A percentile compares a stretch with the other conserved stretches of the same genome.
Conservation (phyloP, 1,140 invertebrate species). For the Neodiprion virginianus region DNA sequence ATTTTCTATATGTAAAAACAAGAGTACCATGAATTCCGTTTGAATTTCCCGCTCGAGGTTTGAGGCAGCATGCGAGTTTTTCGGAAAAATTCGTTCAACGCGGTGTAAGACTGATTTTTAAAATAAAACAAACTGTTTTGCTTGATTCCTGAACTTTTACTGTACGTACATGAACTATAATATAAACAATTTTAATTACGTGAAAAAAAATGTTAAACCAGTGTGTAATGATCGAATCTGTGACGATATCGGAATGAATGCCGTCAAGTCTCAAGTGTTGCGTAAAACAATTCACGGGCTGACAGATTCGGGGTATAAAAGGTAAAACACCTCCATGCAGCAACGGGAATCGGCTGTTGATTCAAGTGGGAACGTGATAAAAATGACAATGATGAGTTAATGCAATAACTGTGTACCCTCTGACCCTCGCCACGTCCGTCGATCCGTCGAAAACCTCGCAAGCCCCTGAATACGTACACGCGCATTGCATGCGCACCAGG, state of each 20-base stretch:
- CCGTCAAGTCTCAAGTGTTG: neutral
- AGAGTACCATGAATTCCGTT: neutral
- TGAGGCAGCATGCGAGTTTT: too few relatives aligned
- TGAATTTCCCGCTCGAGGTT: neutral
- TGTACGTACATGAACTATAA: too few relatives aligned
- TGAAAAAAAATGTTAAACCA: too few relatives aligned
- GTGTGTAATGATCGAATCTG: too few relatives aligned
- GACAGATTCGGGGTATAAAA: neutral
- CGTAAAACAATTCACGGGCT: neutral
- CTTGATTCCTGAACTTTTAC: too few relatives aligned
- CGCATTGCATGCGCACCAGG: neutral
- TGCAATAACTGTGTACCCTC: slow-evolving; percentile 58
- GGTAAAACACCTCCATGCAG: neutral
- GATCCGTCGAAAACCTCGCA: slow-evolving; percentile 17
- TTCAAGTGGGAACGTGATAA: slow-evolving; percentile 58
- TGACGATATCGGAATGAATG: too few relatives aligned
- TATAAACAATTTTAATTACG: too few relatives aligned
- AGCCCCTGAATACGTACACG: slow-evolving; percentile 22
- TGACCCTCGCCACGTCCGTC: slow-evolving; percentile 26
- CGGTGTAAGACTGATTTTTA: too few relatives aligned
- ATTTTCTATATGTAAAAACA: neutral
- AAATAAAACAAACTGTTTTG: too few relatives aligned
- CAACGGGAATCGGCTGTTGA: slow-evolving; percentile 35
- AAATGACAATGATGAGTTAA: slow-evolving; percentile 62
- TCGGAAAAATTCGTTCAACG: too few relatives aligned